Percentiles rank a stretch among this genome's conserved stretches.
Evolutionary conservation across 2,888 invertebrate genomes (phyloP).

Genomic region (Orthosia gothica): DNA sequence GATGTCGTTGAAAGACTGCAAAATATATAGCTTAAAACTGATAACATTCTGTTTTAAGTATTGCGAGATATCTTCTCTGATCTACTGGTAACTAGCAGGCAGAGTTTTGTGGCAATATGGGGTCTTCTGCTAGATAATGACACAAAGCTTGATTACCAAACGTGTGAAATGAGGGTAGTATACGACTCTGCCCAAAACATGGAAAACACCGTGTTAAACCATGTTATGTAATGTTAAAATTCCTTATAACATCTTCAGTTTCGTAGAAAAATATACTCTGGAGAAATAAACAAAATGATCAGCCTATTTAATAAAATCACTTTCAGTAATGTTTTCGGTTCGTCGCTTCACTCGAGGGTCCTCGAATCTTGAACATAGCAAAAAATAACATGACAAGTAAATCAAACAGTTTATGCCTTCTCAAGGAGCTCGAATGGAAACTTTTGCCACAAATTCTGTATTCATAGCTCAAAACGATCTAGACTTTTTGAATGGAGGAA

Average conservation of each 20-base stretch:
- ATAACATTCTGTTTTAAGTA: too few species aligned
- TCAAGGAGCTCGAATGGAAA: conserved; percentile 20
- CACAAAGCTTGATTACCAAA: too few species aligned
- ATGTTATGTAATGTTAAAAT: neutral
- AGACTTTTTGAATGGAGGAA: conserved; percentile 19
- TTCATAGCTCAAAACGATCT: conserved; percentile 32
- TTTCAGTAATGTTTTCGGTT: conserved; percentile 16
- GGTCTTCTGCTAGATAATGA: too few species aligned
- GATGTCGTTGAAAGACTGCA: neutral
- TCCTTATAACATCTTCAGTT: neutral
- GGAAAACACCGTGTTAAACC: too few species aligned
- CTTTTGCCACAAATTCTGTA: conserved; percentile 40
- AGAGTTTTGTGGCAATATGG: too few species aligned
- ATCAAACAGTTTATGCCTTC: conserved; percentile 29
- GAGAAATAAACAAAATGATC: neutral
- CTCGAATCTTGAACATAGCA: conserved; percentile 11
- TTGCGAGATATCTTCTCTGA: too few species aligned
- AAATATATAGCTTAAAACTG: too few species aligned
- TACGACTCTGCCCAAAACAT: too few species aligned
- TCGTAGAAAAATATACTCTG: neutral
- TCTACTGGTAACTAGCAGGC: too few species aligned
- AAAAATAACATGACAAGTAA: conserved; percentile 21
- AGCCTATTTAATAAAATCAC: conserved; percentile 17
- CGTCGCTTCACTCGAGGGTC: conserved; percentile 1
- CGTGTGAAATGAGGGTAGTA: too few species aligned